Evolutionary conservation across 2,888 invertebrate species (phyloP).

Genomic region (Drosophila rubida): DNA sequence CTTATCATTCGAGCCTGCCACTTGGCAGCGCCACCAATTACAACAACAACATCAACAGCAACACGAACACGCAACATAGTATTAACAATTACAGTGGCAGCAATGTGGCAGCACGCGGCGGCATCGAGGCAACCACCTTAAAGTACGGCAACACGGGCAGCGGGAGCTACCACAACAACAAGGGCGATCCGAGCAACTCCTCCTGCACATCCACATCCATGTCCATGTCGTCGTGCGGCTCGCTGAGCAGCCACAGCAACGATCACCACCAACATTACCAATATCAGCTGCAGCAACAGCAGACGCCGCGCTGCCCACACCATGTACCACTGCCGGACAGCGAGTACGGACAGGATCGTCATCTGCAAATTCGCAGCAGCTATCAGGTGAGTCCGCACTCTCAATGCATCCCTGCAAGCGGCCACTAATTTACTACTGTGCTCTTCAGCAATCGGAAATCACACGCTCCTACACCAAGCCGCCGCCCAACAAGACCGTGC

Average conservation of each 20-base stretch:
- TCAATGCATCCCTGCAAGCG: background rate
- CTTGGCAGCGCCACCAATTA: slow-evolving; percentile 28
- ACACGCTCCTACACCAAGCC: slow-evolving; percentile 89
- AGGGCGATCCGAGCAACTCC: slow-evolving; percentile 47
- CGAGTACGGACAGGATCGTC: slow-evolving; percentile 88
- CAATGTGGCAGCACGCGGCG: slow-evolving; percentile 75
- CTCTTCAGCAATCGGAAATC: slow-evolving; percentile 88
- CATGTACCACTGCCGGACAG: slow-evolving; percentile 89
- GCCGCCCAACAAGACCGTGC: slow-evolving; percentile 89
- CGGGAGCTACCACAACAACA: slow-evolving; percentile 56
- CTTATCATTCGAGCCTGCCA: slow-evolving; percentile 20
- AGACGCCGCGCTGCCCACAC: slow-evolving; percentile 86
- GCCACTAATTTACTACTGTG: background rate
- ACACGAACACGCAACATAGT: slow-evolving; percentile 70
- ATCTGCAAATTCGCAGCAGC: slow-evolving; percentile 88
- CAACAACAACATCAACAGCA: slow-evolving; percentile 41
- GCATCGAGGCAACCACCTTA: slow-evolving; percentile 75
- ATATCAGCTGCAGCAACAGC: slow-evolving; percentile 81
- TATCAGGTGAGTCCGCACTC: slow-evolving; percentile 86
- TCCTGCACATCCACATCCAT: slow-evolving; percentile 40
- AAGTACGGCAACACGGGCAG: slow-evolving; percentile 78
- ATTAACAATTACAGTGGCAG: slow-evolving; percentile 64
- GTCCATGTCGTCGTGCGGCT: slow-evolving; percentile 62
- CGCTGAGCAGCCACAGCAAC: slow-evolving; percentile 79
- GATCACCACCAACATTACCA: slow-evolving; percentile 84